Conservation (phyloP, 1,140 invertebrate genomes). For the Drosophila parabipectinata region DNA sequence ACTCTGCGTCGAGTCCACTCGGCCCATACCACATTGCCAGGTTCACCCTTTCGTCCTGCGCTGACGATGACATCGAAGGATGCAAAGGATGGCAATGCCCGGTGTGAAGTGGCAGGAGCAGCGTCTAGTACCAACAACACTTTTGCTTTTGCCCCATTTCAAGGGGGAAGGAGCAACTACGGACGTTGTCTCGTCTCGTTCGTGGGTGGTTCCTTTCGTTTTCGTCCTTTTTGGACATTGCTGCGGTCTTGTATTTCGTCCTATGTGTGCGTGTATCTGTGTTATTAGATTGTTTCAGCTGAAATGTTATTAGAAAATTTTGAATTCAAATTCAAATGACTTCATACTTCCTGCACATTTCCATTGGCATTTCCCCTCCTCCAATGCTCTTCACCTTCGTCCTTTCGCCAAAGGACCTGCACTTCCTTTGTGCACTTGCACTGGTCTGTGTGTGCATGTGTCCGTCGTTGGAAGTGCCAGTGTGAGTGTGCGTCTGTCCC, state of each 20-base stretch:
- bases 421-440: conserved; percentile 57
- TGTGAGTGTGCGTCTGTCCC: conserved; percentile 17
- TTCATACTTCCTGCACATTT: conserved; percentile 63
- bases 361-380: conserved; percentile 1
- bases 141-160: conserved; percentile 66
- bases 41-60: conserved; percentile 3
- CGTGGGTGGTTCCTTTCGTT: conserved; percentile 68
- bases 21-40: background rate
- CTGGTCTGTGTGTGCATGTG: conserved; percentile 16
- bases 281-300: conserved; percentile 81
- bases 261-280: conserved; percentile 13
- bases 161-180: conserved; percentile 27
- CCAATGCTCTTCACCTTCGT: background rate
- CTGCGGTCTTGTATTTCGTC: conserved; percentile 29
- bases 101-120: conserved; percentile 8
- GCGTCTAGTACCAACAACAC: conserved; percentile 54
- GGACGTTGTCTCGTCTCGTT: conserved; percentile 42
- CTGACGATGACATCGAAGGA: conserved; percentile 60
- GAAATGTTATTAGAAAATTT: conserved; percentile 82
- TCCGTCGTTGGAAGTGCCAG: background rate
- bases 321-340: conserved; percentile 83
- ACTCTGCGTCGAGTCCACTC: conserved; percentile 48
- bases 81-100: conserved; percentile 5
- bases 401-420: conserved; percentile 51
- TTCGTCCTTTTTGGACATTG: conserved; percentile 59